Evolutionary conservation across 2,888 invertebrate species (phyloP), one percentile per base, ranked within the genome.

Genomic region (Scaptomyza tumidula): DNA sequence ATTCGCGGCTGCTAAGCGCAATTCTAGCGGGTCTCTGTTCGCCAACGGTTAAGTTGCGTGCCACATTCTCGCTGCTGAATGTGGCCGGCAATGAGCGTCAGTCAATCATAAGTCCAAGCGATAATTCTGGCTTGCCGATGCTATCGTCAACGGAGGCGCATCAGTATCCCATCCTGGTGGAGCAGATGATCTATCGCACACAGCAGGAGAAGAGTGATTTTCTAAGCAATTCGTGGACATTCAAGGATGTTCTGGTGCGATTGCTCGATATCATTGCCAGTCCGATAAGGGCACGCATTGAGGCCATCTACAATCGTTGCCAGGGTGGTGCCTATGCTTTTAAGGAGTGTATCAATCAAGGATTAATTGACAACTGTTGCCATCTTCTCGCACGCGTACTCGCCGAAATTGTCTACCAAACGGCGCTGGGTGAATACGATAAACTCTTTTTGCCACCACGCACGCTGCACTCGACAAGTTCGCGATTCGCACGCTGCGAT

Each of bases 401-500:
- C 44, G 97, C 97, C 1, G 98, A 98, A 92, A 93, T 98, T 68
- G 96, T 96, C 0, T 95, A 96, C 81, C 96, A 96, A 80, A 96
- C 96, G 16, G 95, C 94, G 57, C 94, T 96, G n/a, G 94, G 94
- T 35, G 96, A 92, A 89, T 92, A 91, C 50, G 92, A 92, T 69
- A 90, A 92, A 65, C 85, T 92, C 58, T 90, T 92, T 57, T 65
- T 92, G 64, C 92, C 92, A 5, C 95, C 95, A n/a, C 94, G 97
- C 49, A 95, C 97, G 39, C 93, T 98, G 78, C 95, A 97, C 73
- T 94, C 96, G 46, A 98, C 98, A 0, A 97, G 98, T 0, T 96
- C 97, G 37, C 94, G 99, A 29, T 99, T 99, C 92, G 96, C 97
- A 44, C 95, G 98, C 50, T 96, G 97, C 46, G 98, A 98, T 91